These are phyloP conservation scores for Drosophila arawakana DNA, from an alignment of 1,140 invertebrate genomes.

Conservation along the genomic window DNA sequence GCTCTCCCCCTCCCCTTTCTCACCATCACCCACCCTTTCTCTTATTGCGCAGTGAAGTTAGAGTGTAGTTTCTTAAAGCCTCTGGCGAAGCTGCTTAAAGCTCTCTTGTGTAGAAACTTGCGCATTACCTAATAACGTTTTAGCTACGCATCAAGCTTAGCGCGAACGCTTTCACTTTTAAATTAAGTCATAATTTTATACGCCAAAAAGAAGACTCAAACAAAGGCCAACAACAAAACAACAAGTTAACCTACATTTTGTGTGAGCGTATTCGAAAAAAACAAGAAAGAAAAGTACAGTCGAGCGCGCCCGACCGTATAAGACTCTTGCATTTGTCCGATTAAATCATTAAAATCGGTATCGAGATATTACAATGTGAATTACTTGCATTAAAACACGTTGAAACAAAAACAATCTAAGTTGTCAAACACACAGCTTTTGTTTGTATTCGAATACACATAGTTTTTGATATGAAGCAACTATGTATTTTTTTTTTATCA, in stretches of 20 bases:
- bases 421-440: no score
- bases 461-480: no score
- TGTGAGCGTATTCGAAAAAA: conserved; percentile 13
- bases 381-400: no score
- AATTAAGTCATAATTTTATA: conserved; percentile 77
- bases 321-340: no score
- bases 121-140: conserved; percentile 54
- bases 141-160: conserved; percentile 33
- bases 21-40: neutral
- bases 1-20: neutral
- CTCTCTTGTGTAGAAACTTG: neutral
- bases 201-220: conserved; percentile 41
- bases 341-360: no score
- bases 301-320: no score
- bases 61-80: conserved; percentile 20
- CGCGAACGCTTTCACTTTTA: conserved; percentile 74
- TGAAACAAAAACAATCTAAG: no score
- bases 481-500: no score
- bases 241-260: conserved; percentile 71
- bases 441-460: no score
- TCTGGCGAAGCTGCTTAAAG: conserved; percentile 1
- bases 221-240: conserved; percentile 39
- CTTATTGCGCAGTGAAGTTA: conserved; percentile 30
- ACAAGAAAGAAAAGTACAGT: no score
- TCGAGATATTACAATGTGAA: no score